Evolutionary conservation across 2,797 vertebrate species (phyloP).

Genomic region (Enteromius unitaeniatus): DNA sequence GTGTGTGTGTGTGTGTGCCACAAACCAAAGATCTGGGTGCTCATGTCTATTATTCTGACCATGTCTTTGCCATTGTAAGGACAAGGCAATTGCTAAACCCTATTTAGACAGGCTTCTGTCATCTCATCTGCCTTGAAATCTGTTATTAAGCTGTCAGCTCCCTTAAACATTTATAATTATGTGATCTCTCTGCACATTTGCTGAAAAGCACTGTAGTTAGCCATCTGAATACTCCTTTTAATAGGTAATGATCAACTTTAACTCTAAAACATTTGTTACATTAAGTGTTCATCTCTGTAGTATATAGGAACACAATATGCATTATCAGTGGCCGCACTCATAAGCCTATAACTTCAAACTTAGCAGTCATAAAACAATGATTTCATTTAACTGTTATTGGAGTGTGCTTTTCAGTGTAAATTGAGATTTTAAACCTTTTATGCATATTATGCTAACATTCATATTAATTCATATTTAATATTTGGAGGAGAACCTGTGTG

Average conservation of each 20-base stretch:
- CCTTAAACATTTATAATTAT: neutral
- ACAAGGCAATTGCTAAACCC: neutral
- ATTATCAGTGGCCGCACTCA: neutral
- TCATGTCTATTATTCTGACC: neutral
- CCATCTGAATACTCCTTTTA: neutral
- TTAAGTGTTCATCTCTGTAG: neutral
- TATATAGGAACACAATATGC: neutral
- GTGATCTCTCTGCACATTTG: slow-evolving; percentile 2
- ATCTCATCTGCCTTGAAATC: neutral
- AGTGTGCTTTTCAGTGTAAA: neutral
- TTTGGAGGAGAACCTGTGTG: neutral
- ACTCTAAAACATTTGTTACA: neutral
- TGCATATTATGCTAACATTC: neutral
- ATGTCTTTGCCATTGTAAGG: neutral
- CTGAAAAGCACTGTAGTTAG: neutral
- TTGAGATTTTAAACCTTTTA: neutral
- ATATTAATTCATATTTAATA: neutral
- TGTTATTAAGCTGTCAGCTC: neutral
- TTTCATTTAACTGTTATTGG: neutral
- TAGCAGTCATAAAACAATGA: neutral
- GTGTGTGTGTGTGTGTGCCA: neutral
- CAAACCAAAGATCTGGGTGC: neutral
- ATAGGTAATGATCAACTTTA: neutral
- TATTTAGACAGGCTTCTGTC: neutral
- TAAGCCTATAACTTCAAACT: neutral